Conservation (phyloP, 1,140 invertebrate species). For the Lanistes nyassanus region DNA sequence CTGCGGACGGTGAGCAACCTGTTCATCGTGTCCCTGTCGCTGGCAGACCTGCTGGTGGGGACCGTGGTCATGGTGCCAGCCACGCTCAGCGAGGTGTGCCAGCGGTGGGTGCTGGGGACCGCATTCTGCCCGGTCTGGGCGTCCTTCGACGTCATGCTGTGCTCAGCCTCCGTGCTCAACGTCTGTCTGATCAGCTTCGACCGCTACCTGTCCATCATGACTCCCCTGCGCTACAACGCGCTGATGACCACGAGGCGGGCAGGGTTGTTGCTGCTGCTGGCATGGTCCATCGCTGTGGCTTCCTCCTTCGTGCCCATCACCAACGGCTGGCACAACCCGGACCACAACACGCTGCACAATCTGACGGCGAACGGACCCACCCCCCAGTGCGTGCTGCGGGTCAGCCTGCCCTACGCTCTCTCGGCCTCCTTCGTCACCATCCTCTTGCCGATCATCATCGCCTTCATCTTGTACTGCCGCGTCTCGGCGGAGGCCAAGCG, state of each 20-base stretch:
- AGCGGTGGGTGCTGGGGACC: constrained; percentile 93
- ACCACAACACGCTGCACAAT: constrained; percentile 47
- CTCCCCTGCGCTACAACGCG: constrained; percentile 94
- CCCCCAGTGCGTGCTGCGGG: constrained; percentile 54
- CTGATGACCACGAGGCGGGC: constrained; percentile 86
- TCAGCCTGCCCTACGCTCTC: constrained; percentile 50
- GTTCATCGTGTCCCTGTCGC: constrained; percentile 93
- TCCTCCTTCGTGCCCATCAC: constrained; percentile 97
- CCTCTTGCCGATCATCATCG: constrained; percentile 55
- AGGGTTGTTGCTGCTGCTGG: constrained; percentile 88
- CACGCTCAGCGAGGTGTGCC: constrained; percentile 67
- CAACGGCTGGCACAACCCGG: constrained; percentile 80
- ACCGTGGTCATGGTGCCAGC: constrained; percentile 78
- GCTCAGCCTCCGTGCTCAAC: constrained; percentile 96
- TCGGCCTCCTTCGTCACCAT: constrained; percentile 52
- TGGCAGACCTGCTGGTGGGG: constrained; percentile 92
- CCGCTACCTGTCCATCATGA: constrained; percentile 97
- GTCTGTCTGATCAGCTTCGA: constrained; percentile 97
- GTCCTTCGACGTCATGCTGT: constrained; percentile 98
- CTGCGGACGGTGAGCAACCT: constrained; percentile 92
- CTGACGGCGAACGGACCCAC: constrained; percentile 44
- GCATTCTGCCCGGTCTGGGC: constrained; percentile 98
- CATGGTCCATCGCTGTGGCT: constrained; percentile 94
- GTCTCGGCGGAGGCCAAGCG: constrained; percentile 58
- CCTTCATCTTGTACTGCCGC: constrained; percentile 54